Evolutionary conservation across 2,113 vertebrate species (phyloP).

Genomic region (Tyto alba): DNA sequence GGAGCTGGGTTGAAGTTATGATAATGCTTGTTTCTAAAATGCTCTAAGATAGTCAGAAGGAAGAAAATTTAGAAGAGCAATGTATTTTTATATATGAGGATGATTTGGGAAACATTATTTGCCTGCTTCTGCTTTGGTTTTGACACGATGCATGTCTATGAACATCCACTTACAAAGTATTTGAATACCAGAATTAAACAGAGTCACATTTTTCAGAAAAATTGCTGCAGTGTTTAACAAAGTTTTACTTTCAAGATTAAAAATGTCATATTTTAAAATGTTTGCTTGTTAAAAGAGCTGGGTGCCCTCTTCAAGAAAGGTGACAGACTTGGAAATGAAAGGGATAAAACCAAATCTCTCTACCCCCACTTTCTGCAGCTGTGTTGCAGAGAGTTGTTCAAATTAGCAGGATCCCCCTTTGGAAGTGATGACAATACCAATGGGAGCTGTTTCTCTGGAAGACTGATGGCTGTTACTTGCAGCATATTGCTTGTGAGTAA

Average conservation of each 20-base stretch:
- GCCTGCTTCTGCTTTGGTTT: background rate
- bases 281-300: rapidly evolving
- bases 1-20: background rate
- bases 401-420: background rate
- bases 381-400: background rate
- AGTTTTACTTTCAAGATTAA: background rate
- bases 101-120: background rate
- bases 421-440: background rate
- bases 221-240: background rate
- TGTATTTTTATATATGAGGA: background rate
- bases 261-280: background rate
- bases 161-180: background rate
- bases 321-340: background rate
- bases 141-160: background rate
- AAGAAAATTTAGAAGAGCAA: background rate
- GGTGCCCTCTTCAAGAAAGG: background rate
- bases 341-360: background rate
- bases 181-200: background rate
- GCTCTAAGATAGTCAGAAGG: background rate
- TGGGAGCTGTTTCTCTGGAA: background rate
- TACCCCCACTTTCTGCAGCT: background rate
- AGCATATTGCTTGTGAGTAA: background rate
- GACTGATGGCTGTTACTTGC: background rate
- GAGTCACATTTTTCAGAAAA: background rate
- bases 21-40: background rate